Evolutionary conservation across 2,113 vertebrate genomes (phyloP), one percentile per base, ranked within the genome.

Genomic region (Porphyrio hochstetteri): DNA sequence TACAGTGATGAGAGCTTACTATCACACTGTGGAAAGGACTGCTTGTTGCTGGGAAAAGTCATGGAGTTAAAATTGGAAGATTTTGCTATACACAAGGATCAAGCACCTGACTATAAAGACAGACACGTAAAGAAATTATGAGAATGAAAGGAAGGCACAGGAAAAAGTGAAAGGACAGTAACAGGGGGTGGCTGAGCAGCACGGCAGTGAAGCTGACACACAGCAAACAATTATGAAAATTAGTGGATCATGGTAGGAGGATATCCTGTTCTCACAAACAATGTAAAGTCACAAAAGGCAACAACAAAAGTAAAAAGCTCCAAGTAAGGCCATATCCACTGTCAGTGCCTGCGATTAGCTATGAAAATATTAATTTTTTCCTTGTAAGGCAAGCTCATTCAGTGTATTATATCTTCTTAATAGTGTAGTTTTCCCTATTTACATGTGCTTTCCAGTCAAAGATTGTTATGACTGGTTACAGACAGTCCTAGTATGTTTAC

Each of bases 251-350:
- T 31, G 50, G 91, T 38, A 92, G 94, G 77, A 92, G 48, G 77
- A 88, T 84, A 93, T 72, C 52, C 63, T 82, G 7, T 77, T 85
- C 33, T 94, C 76, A 93, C 68, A 72, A 85, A 80, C 52, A 90
- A 82, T 50, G 42, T 55, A 50, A 90, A 95, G 44, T 72, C 40
- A 86, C 18, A 1, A 68, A 82, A 85, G 68, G 95, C 75, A 91
- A 82, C 56, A 61, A 91, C 77, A 74, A 35, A 86, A 92, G 24
- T 61, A 79, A 78, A 46, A 61, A 94, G 95, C 36, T 90, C 82
- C 93, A 90, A 82, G 53, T 93, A 97, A 97, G 92, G 92, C 12
- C 69, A 48, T 80, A 86, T 92, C 91, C 88, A 71, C 86, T 93
- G 92, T 80, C 92, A 71, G 23, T 92, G 93, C 95, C 97, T 96